Percentiles rank a stretch among this genome's conserved stretches.
Conservation (phyloP, 2,888 invertebrate genomes). For the Geophilus truncorum region DNA sequence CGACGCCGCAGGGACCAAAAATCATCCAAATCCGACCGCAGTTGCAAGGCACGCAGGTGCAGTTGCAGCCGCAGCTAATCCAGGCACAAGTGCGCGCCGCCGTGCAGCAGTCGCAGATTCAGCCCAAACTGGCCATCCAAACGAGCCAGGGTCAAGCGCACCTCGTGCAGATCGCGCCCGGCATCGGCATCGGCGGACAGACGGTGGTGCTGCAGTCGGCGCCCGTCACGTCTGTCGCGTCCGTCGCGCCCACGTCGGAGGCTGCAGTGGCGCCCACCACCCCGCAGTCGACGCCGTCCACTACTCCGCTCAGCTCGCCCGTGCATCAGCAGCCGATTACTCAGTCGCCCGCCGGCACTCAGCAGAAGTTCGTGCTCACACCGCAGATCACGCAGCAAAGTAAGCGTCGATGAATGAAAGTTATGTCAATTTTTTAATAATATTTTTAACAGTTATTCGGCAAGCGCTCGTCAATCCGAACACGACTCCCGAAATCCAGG, state of each 20-base stretch:
- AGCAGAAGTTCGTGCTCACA: constrained; percentile 73
- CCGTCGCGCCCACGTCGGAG: constrained; percentile 48
- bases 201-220: constrained; percentile 32
- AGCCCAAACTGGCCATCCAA: constrained; percentile 34
- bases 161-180: constrained; percentile 23
- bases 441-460: constrained; percentile 66
- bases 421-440: background rate
- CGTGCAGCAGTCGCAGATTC: constrained; percentile 37
- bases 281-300: constrained; percentile 42
- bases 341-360: constrained; percentile 44
- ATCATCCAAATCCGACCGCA: constrained; percentile 41
- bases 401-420: constrained; percentile 51
- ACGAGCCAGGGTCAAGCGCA: constrained; percentile 31
- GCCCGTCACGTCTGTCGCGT: too few species aligned
- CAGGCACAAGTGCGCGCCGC: constrained; percentile 37
- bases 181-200: background rate
- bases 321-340: constrained; percentile 45
- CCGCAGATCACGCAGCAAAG: constrained; percentile 92
- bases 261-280: constrained; percentile 40
- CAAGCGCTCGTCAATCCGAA: constrained; percentile 88
- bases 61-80: constrained; percentile 36
- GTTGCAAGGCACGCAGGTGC: constrained; percentile 32
- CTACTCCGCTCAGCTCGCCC: constrained; percentile 31
- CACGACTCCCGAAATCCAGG: constrained; percentile 85
- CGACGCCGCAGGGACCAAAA: constrained; percentile 39